Conservation (phyloP, 2,888 invertebrate genomes). For the Lagria hirta region DNA sequence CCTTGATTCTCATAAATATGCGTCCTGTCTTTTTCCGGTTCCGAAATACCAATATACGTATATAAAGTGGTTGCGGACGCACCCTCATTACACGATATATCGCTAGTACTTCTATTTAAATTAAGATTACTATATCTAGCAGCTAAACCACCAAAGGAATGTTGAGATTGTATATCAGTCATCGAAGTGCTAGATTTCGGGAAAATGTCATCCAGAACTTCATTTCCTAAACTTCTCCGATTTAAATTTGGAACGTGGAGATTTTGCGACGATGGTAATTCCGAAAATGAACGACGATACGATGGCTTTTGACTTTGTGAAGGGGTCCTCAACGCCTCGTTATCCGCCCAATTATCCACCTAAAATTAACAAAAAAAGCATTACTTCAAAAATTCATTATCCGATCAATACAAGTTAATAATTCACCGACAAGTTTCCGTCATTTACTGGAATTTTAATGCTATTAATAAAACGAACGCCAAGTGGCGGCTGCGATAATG, state of each 20-base stretch:
- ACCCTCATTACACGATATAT: conserved; percentile 40
- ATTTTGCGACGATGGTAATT: conserved; percentile 49
- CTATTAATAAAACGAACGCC: conserved; percentile 8
- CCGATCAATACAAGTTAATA: conserved; percentile 11
- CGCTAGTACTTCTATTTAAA: conserved; percentile 46
- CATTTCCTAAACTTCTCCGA: conserved; percentile 50
- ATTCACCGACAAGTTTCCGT: conserved; percentile 9
- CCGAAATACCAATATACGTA: conserved; percentile 52
- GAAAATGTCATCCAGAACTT: conserved; percentile 42
- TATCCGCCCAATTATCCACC: conserved; percentile 55
- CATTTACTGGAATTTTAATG: conserved; percentile 10
- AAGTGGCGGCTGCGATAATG: too few species aligned
- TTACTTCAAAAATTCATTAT: conserved; percentile 8
- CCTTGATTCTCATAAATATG: conserved; percentile 52
- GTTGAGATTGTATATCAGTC: conserved; percentile 51
- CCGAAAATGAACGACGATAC: conserved; percentile 56
- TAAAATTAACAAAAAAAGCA: conserved; percentile 34
- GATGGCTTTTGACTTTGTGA: conserved; percentile 49
- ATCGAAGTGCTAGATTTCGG: conserved; percentile 53
- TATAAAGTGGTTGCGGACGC: conserved; percentile 43
- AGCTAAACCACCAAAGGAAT: conserved; percentile 29
- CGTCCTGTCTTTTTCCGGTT: conserved; percentile 46
- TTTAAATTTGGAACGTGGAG: conserved; percentile 45
- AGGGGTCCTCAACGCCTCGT: conserved; percentile 48
- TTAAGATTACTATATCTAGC: conserved; percentile 39